Percentiles rank a stretch among this genome's conserved stretches.
Evolutionary conservation across 2,113 vertebrate species (phyloP).

Genomic region (Poeciliopsis occidentalis): DNA sequence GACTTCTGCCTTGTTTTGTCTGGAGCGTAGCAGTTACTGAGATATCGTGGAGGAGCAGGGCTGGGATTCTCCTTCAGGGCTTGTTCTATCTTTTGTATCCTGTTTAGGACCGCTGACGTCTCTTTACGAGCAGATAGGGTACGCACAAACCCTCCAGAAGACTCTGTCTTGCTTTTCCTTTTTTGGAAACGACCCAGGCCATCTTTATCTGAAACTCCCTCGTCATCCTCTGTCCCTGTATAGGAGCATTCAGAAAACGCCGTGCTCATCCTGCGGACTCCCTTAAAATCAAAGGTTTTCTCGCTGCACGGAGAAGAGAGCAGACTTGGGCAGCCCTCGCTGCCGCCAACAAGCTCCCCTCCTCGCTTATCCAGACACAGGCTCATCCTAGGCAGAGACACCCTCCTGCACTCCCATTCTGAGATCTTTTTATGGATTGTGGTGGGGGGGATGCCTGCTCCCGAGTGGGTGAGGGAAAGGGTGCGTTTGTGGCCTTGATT

Average conservation of each 20-base stretch:
- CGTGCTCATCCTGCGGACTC: slow-evolving; percentile 92
- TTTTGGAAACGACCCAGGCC: slow-evolving; percentile 86
- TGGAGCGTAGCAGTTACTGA: slow-evolving; percentile 94
- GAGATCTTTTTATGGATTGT: slow-evolving; percentile 95
- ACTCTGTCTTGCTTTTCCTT: slow-evolving; percentile 82
- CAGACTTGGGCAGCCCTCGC: slow-evolving; percentile 91
- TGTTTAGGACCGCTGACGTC: slow-evolving; percentile 92
- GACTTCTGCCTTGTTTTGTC: slow-evolving; percentile 87
- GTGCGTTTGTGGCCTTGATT: slow-evolving; percentile 80
- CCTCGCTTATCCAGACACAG: slow-evolving; percentile 87
- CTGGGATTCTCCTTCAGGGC: slow-evolving; percentile 92
- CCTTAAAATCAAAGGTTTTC: slow-evolving; percentile 94
- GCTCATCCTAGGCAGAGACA: slow-evolving; percentile 85
- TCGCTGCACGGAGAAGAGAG: slow-evolving; percentile 92
- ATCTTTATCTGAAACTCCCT: slow-evolving; percentile 85
- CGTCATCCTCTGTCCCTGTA: slow-evolving; percentile 92
- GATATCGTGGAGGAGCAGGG: slow-evolving; percentile 88
- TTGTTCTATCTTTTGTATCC: slow-evolving; percentile 98
- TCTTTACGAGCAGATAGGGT: slow-evolving; percentile 86
- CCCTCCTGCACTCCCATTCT: slow-evolving; percentile 94
- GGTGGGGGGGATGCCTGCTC: slow-evolving; percentile 79
- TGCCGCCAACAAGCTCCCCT: slow-evolving; percentile 82
- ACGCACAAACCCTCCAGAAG: slow-evolving; percentile 82
- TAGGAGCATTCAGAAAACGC: slow-evolving; percentile 97
- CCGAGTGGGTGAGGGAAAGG: slow-evolving; percentile 80